Evolutionary conservation across 2,797 vertebrate genomes (phyloP), one percentile per base, ranked within the genome.

Genomic region (Gambelia wislizenii): DNA sequence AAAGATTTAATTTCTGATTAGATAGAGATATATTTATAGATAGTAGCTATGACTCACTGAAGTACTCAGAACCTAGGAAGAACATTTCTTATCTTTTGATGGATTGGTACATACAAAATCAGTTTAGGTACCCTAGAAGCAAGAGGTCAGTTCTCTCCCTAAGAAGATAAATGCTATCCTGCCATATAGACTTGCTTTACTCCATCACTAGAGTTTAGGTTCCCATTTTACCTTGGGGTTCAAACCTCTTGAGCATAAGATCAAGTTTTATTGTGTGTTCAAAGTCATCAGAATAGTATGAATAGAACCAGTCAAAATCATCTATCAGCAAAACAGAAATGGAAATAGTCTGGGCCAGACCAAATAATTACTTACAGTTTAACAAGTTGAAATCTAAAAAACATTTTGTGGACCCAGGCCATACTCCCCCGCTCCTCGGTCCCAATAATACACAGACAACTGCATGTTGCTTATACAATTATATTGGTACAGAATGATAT

Each of bases 21-120:
- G 74, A 77, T 2, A 67, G 82, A 92, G 30, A 83, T n/a, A 89
- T 88, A 81, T 86, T 82, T 91, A 75, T 89, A 74, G 56, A 64
- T 79, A 61, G 44, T 52, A 52, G 7, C 42, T 81, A 7, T 75
- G 88, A 85, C 8, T 81, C 67, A 81, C 25, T 18, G 42, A 7
- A 80, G 9, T 59, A 79, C 42, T 61, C 30, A 27, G 27, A 72
- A 2, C 36, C 30, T 3, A 75, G 79, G 25, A 85, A 81, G 2
- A 89, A 59, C 25, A 75, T 33, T 81, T 69, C 12, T 59, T n/a
- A n/a, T 6, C 67, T n/a, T 33, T 85, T 80, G 54, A 74, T 70
- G 42, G 67, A 67, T 49, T 14, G 6, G 56, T 80, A 70, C 42
- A 36, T 7, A 47, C 33, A 85, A 89, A 88, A 69, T 79, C 14